Percentiles rank a stretch among this genome's conserved stretches.
These are phyloP conservation scores for Mesaphorura yosii DNA, from an alignment of 1,140 invertebrate species.

Conservation along the genomic window DNA sequence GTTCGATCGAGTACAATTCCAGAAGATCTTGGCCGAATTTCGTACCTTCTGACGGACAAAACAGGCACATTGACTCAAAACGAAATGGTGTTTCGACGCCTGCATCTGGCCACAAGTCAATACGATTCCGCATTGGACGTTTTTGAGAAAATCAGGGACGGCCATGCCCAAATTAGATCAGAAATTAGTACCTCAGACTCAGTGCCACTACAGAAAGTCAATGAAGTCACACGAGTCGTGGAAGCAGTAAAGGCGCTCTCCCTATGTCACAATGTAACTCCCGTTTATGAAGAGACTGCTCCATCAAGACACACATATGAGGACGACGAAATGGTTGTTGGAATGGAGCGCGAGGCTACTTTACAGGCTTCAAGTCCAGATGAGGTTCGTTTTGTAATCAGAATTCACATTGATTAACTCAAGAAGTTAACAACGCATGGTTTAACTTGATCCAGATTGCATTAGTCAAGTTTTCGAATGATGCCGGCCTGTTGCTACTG, in stretches of 20 bases:
- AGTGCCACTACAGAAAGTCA: slow-evolving; percentile 7
- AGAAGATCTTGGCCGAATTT: slow-evolving; percentile 93
- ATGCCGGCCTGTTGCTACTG: slow-evolving; percentile 22
- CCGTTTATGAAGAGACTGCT: slow-evolving; percentile 68
- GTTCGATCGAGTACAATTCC: slow-evolving; percentile 97
- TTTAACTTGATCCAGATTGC: slow-evolving; percentile 20
- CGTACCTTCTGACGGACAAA: slow-evolving; percentile 92
- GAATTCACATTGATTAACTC: background rate
- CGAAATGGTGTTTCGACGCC: too few species aligned
- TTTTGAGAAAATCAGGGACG: slow-evolving; percentile 48
- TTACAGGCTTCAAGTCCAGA: slow-evolving; percentile 90
- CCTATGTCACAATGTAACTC: slow-evolving; percentile 98
- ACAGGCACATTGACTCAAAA: slow-evolving; percentile 98
- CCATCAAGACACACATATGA: too few species aligned
- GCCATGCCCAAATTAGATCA: slow-evolving; percentile 32
- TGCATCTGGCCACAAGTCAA: too few species aligned
- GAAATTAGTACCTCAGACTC: slow-evolving; percentile 7
- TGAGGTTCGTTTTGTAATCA: slow-evolving; percentile 51
- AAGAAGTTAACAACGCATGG: too few species aligned
- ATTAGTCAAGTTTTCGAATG: slow-evolving; percentile 27
- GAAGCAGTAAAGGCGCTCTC: slow-evolving; percentile 89
- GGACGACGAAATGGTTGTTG: slow-evolving; percentile 34
- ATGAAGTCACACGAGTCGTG: slow-evolving; percentile 61
- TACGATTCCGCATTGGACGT: background rate
- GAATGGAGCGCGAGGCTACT: slow-evolving; percentile 31